Conservation (phyloP, 1,140 invertebrate genomes). For the Globodera rostochiensis region DNA sequence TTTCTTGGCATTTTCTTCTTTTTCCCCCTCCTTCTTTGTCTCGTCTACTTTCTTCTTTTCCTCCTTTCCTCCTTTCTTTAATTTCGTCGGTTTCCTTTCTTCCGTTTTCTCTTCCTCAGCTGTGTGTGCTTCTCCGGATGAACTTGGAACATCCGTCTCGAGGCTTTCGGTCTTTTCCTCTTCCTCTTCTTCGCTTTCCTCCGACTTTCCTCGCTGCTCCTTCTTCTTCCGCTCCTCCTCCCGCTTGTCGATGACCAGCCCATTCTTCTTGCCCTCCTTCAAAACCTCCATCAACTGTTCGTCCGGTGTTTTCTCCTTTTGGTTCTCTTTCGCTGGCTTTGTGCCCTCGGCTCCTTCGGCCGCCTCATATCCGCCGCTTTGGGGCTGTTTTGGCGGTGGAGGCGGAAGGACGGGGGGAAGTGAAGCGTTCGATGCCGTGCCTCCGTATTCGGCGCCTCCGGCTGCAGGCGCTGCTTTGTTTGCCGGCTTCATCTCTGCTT, state of each 20-base stretch:
- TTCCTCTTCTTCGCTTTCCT: constrained; percentile 10
- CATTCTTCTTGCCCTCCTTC: neutral
- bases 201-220: neutral
- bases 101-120: neutral
- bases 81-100: neutral
- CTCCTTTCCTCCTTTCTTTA: neutral
- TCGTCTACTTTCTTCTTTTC: no score
- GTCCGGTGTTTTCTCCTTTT: neutral
- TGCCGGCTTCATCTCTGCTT: no score
- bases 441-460: neutral
- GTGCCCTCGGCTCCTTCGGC: neutral
- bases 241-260: neutral
- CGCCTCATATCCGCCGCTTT: neutral
- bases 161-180: neutral
- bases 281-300: neutral
- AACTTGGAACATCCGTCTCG: neutral
- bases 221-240: neutral
- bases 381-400: neutral
- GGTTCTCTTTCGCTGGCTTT: neutral
- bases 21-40: no score
- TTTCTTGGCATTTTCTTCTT: no score
- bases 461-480: neutral
- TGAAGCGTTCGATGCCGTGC: neutral
- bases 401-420: neutral
- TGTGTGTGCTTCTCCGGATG: constrained; percentile 4